Conservation (phyloP, 2,113 vertebrate genomes). For the Syngnathus scovelli region DNA sequence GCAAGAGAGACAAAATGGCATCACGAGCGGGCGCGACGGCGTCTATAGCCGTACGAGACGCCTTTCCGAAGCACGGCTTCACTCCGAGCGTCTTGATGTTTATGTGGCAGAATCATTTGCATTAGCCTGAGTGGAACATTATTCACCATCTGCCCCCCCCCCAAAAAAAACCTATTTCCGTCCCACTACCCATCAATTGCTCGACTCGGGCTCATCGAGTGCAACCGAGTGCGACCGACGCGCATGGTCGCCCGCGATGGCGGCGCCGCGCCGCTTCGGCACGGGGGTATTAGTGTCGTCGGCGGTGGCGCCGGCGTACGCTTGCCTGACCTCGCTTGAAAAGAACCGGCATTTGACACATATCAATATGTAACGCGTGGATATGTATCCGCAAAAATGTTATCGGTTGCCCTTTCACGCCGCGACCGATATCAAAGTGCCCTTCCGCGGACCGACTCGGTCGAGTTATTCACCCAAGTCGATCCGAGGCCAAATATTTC, state of each 20-base stretch:
- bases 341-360: conserved; percentile 53
- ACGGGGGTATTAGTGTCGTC: conserved; percentile 60
- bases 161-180: conserved; percentile 22
- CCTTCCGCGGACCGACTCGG: too few species aligned
- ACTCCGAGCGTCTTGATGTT: conserved; percentile 20
- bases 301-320: conserved; percentile 50
- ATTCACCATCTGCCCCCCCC: conserved; percentile 22
- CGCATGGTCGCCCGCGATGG: conserved; percentile 59
- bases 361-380: conserved; percentile 12
- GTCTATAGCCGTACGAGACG: background rate
- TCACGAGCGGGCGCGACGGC: conserved; percentile 28
- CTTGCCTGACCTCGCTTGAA: conserved; percentile 62
- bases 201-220: conserved; percentile 48
- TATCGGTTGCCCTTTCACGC: too few species aligned
- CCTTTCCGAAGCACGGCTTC: background rate
- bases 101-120: conserved; percentile 47
- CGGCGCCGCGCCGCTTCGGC: conserved; percentile 51
- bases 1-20: conserved; percentile 41
- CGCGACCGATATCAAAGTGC: too few species aligned
- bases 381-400: conserved; percentile 13
- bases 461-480: too few species aligned
- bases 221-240: conserved; percentile 59
- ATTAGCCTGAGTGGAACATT: conserved; percentile 37
- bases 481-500: background rate
- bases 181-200: conserved; percentile 53